These are phyloP conservation scores for Leucosticte australis DNA, from an alignment of 2,113 vertebrate genomes.

Conservation along the genomic window DNA sequence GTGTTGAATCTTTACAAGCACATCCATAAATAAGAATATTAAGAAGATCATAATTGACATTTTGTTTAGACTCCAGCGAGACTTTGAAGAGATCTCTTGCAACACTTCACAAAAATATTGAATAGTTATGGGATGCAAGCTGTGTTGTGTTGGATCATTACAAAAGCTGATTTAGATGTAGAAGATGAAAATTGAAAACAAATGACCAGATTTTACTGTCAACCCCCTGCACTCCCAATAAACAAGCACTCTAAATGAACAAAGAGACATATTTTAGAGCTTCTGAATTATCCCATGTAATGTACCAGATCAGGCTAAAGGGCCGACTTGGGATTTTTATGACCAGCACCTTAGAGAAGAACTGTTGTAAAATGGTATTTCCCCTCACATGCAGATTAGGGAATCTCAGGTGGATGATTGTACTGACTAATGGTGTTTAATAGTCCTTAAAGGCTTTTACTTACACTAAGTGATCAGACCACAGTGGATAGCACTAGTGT, in stretches of 20 bases:
- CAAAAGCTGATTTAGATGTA: neutral
- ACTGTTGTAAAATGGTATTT: neutral
- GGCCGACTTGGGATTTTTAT: neutral
- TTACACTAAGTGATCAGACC: neutral
- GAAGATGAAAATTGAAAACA: neutral
- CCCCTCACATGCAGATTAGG: neutral
- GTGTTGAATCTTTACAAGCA: neutral
- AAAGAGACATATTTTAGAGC: neutral
- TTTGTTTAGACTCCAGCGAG: neutral
- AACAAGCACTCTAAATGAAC: neutral
- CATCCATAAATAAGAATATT: neutral
- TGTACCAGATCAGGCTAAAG: neutral
- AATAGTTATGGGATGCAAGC: neutral
- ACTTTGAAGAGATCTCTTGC: neutral
- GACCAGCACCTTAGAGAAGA: neutral
- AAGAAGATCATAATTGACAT: neutral
- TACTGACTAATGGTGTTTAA: neutral
- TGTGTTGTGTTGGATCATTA: neutral
- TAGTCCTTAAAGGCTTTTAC: neutral
- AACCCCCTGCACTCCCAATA: rapidly evolving
- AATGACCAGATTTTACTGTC: neutral
- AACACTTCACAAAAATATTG: neutral
- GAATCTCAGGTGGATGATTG: neutral
- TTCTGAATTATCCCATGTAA: neutral
- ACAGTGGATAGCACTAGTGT: neutral